Evolutionary conservation across 2,797 vertebrate species (phyloP), one percentile per base, ranked within the genome.

Genomic region (Varecia variegata): DNA sequence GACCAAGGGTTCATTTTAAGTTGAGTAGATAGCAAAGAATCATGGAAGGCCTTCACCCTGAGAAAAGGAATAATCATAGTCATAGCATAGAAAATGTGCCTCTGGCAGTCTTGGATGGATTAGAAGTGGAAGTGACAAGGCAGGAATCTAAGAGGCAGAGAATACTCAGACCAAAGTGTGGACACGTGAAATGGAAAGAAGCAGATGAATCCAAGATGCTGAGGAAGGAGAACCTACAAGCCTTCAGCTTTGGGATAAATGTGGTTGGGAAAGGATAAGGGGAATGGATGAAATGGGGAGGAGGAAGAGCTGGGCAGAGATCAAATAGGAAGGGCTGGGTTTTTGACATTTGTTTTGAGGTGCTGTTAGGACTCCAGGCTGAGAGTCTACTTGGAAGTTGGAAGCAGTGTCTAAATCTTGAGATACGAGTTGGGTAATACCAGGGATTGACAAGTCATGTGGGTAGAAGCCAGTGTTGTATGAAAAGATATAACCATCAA

Each of bases 261-360:
- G 56, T 70, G 25, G 7, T 56, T 18, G 15, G 23, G 21, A 23
- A 81, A 54, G 35, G 20, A 50, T 62, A 43, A 18, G n/a, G 17
- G 12, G 6, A 14, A 12, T 4, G 7, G 23, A 11, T 56, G 14
- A 18, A 73, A 67, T 23, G 54, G 6, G 30, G 11, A 6, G 5
- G 0, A 13, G 50, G 9, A 83, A 73, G 14, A 45, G 15, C 21
- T 32, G 13, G 8, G 11, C 43, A 38, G 60, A 93, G 52, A 94
- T 40, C 15, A 90, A 58, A 83, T 43, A 38, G 21, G 13, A 67
- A 82, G 45, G 38, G 1, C 20, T 54, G 9, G 1, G n/a, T 32
- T 85, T 93, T 88, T 81, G 56, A 68, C 21, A 20, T 12, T 35
- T 7, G 45, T 56, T 97, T 88, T 94, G 70, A 92, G 60, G 54